A percentile compares a stretch with the other conserved stretches of the same genome.
These are phyloP conservation scores for Tanytarsus gracilentus DNA, from an alignment of 2,888 invertebrate species.

Conservation along the genomic window DNA sequence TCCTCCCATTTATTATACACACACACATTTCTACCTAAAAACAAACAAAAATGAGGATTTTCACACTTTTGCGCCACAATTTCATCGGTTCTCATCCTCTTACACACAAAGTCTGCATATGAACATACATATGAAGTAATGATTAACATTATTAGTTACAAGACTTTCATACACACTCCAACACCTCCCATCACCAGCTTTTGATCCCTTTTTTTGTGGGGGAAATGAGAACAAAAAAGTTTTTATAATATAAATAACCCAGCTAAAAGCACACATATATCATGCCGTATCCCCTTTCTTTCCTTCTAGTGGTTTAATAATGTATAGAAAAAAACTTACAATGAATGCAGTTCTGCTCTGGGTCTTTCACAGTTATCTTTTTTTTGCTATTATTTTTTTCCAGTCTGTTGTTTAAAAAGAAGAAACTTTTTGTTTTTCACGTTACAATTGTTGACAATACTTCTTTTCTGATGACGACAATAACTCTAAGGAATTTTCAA, in stretches of 20 bases:
- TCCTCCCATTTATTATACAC: background rate
- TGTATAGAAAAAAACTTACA: background rate
- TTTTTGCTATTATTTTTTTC: background rate
- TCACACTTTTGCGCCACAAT: background rate
- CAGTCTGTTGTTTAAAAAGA: background rate
- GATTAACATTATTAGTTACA: slow-evolving; percentile 17
- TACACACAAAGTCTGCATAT: background rate
- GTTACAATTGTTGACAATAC: slow-evolving; percentile 8
- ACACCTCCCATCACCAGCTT: background rate
- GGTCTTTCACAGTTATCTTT: background rate
- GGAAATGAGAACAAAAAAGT: slow-evolving; percentile 23
- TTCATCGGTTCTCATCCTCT: background rate
- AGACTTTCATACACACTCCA: too few relatives aligned
- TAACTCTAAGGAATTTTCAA: background rate
- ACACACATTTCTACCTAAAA: background rate
- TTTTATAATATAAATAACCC: slow-evolving; percentile 13
- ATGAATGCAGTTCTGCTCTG: background rate
- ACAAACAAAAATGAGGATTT: too few relatives aligned
- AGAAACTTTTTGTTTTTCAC: background rate
- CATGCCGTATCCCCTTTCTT: too few relatives aligned
- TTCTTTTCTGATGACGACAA: slow-evolving; percentile 7
- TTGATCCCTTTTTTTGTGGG: background rate
- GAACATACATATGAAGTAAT: background rate
- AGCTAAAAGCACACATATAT: slow-evolving; percentile 21
- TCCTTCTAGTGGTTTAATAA: too few relatives aligned